These are phyloP conservation scores for Tetragonisca angustula DNA, from an alignment of 2,888 invertebrate species.

Conservation along the genomic window DNA sequence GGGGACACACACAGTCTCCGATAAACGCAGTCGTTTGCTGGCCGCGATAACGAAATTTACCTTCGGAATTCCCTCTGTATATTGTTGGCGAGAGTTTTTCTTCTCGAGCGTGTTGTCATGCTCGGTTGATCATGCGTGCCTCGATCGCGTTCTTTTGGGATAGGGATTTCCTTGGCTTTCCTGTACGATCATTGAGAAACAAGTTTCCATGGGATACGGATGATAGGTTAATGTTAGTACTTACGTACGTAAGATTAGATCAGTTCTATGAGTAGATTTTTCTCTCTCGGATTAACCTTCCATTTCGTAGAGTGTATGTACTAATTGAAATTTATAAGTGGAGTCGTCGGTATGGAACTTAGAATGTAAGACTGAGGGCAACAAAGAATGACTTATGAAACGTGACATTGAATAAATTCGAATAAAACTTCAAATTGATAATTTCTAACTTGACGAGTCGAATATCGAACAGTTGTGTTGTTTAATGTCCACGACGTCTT, in stretches of 20 bases:
- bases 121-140: background rate
- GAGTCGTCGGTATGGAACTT: background rate
- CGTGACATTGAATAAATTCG: background rate
- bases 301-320: background rate
- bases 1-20: background rate
- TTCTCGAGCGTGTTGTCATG: background rate
- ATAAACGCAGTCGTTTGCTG: constrained; percentile 17
- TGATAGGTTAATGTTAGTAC: background rate
- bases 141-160: background rate
- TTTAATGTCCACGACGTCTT: background rate
- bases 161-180: constrained; percentile 1
- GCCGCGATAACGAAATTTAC: background rate
- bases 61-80: background rate
- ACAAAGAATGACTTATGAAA: background rate
- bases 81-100: background rate
- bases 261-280: constrained; percentile 13
- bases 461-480: background rate
- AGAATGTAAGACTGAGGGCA: constrained; percentile 3
- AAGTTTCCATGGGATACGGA: background rate
- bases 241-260: background rate
- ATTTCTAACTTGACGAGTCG: background rate
- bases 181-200: constrained; percentile 6
- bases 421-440: background rate
- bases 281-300: background rate
- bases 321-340: background rate